A percentile compares a stretch with the other conserved stretches of the same genome.
Conservation (phyloP, 2,113 vertebrate genomes). For the Xiphias gladius region DNA sequence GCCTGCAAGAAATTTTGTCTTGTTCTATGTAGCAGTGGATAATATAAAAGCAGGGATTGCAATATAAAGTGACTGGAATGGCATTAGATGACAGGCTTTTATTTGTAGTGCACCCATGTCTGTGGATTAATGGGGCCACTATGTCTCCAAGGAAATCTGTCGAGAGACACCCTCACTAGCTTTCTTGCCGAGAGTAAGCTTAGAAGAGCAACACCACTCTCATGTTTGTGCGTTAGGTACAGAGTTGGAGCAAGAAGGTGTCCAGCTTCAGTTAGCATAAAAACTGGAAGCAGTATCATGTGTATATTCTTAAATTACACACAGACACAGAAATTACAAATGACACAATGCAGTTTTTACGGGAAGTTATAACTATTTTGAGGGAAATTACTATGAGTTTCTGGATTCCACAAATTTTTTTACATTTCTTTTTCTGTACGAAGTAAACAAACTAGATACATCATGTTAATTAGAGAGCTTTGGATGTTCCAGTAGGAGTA, state of each 20-base stretch:
- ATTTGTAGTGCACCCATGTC: neutral
- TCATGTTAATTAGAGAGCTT: neutral
- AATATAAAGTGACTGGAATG: constrained; percentile 15
- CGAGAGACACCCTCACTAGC: too few species aligned
- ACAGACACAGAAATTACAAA: neutral
- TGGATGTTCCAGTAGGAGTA: neutral
- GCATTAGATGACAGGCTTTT: constrained; percentile 25
- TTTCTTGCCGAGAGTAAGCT: too few species aligned
- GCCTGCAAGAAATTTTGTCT: constrained; percentile 5
- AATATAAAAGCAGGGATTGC: too few species aligned
- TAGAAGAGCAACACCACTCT: constrained; percentile 12
- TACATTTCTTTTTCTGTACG: neutral
- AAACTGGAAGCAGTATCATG: too few species aligned
- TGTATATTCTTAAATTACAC: neutral
- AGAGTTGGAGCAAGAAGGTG: neutral
- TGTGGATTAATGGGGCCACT: constrained; percentile 7
- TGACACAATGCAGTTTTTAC: neutral
- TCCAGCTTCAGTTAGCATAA: neutral
- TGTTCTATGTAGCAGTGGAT: constrained; percentile 6
- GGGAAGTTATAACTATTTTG: neutral
- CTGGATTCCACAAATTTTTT: neutral
- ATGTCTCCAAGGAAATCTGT: too few species aligned
- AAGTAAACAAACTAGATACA: neutral
- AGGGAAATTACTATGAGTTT: neutral
- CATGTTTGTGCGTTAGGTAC: neutral